phyloP scores from a whole-genome alignment of 1,140 invertebrate species.

The Papilio machaon region DNA sequence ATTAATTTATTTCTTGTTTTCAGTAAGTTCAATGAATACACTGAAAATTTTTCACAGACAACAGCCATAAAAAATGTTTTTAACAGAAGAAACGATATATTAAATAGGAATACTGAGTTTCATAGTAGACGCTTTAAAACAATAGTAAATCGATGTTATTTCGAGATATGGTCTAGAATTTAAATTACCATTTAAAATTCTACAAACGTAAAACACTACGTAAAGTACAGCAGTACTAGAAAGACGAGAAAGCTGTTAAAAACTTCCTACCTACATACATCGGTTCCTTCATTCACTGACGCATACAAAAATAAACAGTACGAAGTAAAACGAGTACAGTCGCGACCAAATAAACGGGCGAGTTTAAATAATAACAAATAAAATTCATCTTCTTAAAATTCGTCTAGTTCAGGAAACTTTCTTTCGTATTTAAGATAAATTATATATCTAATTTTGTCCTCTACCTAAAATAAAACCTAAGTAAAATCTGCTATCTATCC shows the following conservation, averaged over 20 bases:
- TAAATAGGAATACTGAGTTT: background rate
- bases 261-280: background rate
- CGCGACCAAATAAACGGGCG: background rate
- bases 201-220: constrained; percentile 10
- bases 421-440: no score
- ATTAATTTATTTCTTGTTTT: no score
- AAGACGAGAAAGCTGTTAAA: constrained; percentile 28
- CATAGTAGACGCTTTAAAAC: background rate
- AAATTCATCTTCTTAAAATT: no score
- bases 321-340: constrained; percentile 21
- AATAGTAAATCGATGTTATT: background rate
- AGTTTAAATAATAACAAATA: background rate
- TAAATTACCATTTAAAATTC: constrained; percentile 10
- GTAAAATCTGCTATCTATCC: no score
- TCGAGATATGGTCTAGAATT: background rate
- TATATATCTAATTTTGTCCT: no score
- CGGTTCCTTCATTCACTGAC: constrained; percentile 27
- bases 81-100: no score
- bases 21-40: no score
- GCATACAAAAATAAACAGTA: constrained; percentile 27
- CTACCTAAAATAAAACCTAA: no score
- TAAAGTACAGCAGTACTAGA: constrained; percentile 13
- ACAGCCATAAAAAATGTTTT: no score
- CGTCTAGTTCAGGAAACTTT: no score
- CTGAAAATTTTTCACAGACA: no score